phyloP scores from a whole-genome alignment of 2,888 invertebrate genomes.

The Aphodius sticticus region DNA sequence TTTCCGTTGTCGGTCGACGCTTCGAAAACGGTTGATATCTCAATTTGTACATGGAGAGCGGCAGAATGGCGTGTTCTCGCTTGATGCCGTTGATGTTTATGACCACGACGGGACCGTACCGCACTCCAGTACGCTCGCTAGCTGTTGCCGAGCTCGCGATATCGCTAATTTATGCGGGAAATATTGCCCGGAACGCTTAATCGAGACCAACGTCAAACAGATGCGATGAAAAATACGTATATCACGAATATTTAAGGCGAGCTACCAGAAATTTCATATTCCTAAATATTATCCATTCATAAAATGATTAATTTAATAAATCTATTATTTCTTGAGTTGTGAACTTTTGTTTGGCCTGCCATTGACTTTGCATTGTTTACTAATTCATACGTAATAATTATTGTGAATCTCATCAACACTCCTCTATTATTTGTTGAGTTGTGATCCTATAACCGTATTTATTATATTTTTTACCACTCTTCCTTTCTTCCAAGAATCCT shows the following conservation, averaged over 20 bases:
- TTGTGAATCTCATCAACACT: too few species aligned
- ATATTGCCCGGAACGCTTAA: slow-evolving; percentile 40
- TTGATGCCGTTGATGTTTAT: slow-evolving; percentile 49
- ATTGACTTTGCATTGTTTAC: too few species aligned
- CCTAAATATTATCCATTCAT: too few species aligned
- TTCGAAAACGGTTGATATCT: slow-evolving; percentile 52
- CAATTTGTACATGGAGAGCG: slow-evolving; percentile 50
- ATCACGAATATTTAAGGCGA: background rate
- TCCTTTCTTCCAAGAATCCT: too few species aligned
- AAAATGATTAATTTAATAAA: too few species aligned
- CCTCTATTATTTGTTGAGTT: too few species aligned
- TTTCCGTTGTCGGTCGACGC: slow-evolving; percentile 45
- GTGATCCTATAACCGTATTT: too few species aligned
- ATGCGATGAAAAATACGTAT: background rate
- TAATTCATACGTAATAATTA: too few species aligned
- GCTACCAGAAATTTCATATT: background rate
- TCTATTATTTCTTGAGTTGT: too few species aligned
- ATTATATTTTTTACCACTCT: too few species aligned
- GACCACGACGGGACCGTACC: slow-evolving; percentile 27
- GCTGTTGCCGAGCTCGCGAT: slow-evolving; percentile 23
- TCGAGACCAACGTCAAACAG: background rate
- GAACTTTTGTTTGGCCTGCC: too few species aligned
- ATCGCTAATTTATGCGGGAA: slow-evolving; percentile 38
- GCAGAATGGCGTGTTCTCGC: slow-evolving; percentile 51
- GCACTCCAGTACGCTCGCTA: slow-evolving; percentile 11